A percentile compares a stretch with the other conserved stretches of the same genome.
phyloP scores from a whole-genome alignment of 2,888 invertebrate genomes.

The Gerris lacustris region DNA sequence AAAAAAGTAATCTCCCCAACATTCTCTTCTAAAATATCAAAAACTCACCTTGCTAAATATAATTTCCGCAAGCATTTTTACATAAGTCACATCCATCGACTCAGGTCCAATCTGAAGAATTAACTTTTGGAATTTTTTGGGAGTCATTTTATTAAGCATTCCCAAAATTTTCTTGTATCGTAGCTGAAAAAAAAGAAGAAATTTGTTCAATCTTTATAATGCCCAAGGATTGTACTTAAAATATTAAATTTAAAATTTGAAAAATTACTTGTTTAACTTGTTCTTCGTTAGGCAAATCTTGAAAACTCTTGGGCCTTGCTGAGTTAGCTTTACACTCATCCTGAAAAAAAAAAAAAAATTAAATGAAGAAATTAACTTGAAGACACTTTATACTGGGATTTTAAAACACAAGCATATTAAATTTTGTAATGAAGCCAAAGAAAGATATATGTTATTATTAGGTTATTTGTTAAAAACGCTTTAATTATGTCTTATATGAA shows the following conservation, averaged over 20 bases:
- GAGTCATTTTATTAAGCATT: not conserved
- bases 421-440: no score
- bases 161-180: not conserved
- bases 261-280: not conserved
- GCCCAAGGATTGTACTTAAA: not conserved
- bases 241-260: not conserved
- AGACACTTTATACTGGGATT: no score
- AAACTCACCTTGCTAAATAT: not conserved
- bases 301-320: not conserved
- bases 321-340: not conserved
- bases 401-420: no score
- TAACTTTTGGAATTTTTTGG: not conserved
- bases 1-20: no score
- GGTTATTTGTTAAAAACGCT: no score
- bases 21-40: no score
- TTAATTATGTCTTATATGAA: no score
- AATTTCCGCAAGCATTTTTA: not conserved
- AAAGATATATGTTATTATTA: no score
- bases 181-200: not conserved
- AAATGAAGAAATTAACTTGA: not conserved
- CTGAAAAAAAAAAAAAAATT: not conserved
- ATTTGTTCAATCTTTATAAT: not conserved
- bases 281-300: not conserved
- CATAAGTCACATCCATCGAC: not conserved
- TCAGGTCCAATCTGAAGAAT: not conserved